A percentile compares a stretch with the other conserved stretches of the same genome.
phyloP scores from a whole-genome alignment of 2,797 vertebrate genomes.

The Podarcis siculus region DNA sequence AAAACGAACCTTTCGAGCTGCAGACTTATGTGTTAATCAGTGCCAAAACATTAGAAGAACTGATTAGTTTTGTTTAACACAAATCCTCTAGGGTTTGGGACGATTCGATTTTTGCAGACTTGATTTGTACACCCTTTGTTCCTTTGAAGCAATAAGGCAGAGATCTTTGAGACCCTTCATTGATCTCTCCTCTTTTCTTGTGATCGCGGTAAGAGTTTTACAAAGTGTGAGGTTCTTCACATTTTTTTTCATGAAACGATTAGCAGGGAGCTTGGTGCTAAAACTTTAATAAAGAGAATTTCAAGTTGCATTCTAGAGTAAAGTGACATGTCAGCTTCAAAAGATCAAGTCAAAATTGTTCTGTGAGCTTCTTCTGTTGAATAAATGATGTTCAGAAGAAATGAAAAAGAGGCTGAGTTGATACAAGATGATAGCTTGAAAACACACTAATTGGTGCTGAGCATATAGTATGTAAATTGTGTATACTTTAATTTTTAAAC shows the following conservation, averaged over 20 bases:
- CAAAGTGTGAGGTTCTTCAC: conserved; percentile 11
- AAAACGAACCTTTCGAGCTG: conserved; percentile 26
- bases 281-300: conserved; percentile 58
- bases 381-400: conserved; percentile 65
- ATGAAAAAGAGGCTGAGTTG: conserved; percentile 32
- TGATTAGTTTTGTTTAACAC: conserved; percentile 28
- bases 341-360: conserved; percentile 55
- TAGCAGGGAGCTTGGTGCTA: not conserved
- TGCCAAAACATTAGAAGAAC: conserved; percentile 1
- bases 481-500: conserved; percentile 37
- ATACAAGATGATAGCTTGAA: conserved; percentile 20
- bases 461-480: conserved; percentile 9
- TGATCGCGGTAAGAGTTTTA: conserved; percentile 29
- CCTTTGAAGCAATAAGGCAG: conserved; percentile 36
- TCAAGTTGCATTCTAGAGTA: conserved; percentile 45
- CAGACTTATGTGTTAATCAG: conserved; percentile 42
- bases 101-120: conserved; percentile 22
- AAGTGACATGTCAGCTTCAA: conserved; percentile 57
- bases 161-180: conserved; percentile 12
- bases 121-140: not conserved
- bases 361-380: conserved; percentile 63
- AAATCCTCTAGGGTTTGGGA: not conserved
- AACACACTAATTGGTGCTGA: not conserved
- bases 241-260: conserved; percentile 58
- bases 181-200: conserved; percentile 49